Evolutionary conservation across 37 sponge, comb jelly and placozoan species (phyloP).

Genomic region (Spongilla lacustris): DNA sequence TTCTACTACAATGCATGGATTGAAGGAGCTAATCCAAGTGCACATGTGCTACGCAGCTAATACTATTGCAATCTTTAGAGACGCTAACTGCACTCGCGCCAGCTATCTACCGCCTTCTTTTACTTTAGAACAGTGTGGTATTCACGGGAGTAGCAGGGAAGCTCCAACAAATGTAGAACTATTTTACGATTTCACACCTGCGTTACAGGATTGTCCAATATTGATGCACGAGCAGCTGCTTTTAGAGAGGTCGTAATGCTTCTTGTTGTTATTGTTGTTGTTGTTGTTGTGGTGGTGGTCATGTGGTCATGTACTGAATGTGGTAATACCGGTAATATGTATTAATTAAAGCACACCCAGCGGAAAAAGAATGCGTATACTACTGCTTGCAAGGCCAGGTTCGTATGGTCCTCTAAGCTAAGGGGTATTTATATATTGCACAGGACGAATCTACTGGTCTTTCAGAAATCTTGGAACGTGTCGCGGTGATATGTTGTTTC

Average conservation of each 20-base stretch:
- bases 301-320: too few relatives aligned
- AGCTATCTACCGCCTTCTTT: conserved; percentile 43
- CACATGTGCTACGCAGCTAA: conserved; percentile 24
- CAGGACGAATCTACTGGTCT: background rate
- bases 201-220: conserved; percentile 56
- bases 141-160: conserved; percentile 36
- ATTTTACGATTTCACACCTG: conserved; percentile 67
- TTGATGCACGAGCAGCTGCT: conserved; percentile 44
- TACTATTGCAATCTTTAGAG: conserved; percentile 54
- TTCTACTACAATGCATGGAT: conserved; percentile 52
- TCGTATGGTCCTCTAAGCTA: background rate
- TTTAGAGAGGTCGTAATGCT: background rate
- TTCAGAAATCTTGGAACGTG: background rate
- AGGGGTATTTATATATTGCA: background rate
- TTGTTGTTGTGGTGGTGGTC: too few relatives aligned
- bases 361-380: background rate
- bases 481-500: background rate
- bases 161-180: conserved; percentile 19
- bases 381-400: background rate
- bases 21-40: conserved; percentile 26
- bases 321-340: too few relatives aligned
- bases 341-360: background rate
- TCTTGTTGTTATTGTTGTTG: background rate
- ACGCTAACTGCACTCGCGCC: conserved; percentile 27
- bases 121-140: conserved; percentile 62